phyloP scores from a whole-genome alignment of 1,140 invertebrate genomes.

The Ctenoplectra terminalis region DNA sequence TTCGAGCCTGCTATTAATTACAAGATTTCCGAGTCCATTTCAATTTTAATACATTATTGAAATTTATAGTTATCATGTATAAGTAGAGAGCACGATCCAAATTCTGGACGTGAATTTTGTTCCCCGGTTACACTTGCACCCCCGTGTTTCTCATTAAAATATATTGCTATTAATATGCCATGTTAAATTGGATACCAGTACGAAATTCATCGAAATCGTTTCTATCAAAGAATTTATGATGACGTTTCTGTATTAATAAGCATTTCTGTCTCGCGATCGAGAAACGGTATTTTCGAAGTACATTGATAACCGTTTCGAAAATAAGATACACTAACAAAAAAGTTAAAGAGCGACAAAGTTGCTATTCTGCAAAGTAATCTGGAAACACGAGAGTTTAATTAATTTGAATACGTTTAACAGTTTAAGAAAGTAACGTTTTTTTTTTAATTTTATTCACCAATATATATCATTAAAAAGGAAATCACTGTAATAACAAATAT shows the following conservation, averaged over 20 bases:
- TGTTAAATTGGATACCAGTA: constrained; percentile 15
- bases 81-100: too few species aligned
- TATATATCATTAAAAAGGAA: too few species aligned
- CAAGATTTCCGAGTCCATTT: too few species aligned
- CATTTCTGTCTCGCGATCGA: constrained; percentile 3
- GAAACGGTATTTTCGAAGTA: background rate
- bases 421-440: too few species aligned
- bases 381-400: constrained; percentile 1
- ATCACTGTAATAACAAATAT: background rate
- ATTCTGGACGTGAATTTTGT: background rate
- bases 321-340: background rate
- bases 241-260: constrained; percentile 48
- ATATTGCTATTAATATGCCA: constrained; percentile 34
- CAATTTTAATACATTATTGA: too few species aligned
- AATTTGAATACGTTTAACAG: background rate
- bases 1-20: too few species aligned
- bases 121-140: background rate
- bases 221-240: constrained; percentile 38
- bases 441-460: too few species aligned
- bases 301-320: constrained; percentile 12
- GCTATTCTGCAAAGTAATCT: background rate
- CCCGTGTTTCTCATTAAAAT: constrained; percentile 32
- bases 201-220: constrained; percentile 41
- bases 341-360: background rate
- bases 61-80: too few species aligned